phyloP scores from a whole-genome alignment of 2,113 vertebrate species.

The Tupaia chinensis region DNA sequence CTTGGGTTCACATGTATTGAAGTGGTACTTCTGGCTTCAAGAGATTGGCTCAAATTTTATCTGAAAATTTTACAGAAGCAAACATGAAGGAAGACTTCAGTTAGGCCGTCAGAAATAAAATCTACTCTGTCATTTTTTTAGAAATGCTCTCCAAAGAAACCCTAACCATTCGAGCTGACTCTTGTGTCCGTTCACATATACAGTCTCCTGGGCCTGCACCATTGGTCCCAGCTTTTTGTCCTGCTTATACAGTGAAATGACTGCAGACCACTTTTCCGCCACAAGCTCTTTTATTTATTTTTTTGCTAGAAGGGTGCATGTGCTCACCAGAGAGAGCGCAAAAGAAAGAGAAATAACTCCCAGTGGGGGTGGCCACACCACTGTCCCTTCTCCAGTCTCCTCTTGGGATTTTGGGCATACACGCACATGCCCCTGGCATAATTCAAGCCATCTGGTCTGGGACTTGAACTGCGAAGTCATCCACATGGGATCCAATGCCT shows the following conservation, averaged over 20 bases:
- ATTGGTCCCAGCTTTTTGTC: not conserved
- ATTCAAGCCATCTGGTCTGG: no score
- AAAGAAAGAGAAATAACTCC: no score
- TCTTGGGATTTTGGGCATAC: no score
- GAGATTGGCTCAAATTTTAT: slow-evolving; percentile 26
- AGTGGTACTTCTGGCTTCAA: slow-evolving; percentile 35
- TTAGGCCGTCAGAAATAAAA: not conserved
- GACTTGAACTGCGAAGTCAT: no score
- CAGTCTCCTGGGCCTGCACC: not conserved
- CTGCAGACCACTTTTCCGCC: no score
- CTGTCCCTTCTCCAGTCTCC: no score
- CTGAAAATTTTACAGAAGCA: slow-evolving; percentile 17
- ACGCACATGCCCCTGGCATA: no score
- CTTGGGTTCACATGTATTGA: not conserved
- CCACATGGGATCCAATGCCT: no score
- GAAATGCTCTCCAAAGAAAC: not conserved
- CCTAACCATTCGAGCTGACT: not conserved
- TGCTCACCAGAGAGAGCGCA: no score
- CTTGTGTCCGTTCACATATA: not conserved
- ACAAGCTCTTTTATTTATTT: no score
- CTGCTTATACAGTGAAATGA: not conserved
- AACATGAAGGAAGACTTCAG: not conserved
- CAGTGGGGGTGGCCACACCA: no score
- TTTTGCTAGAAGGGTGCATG: no score
- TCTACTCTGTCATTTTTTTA: not conserved